phyloP scores from a whole-genome alignment of 2,888 invertebrate species.

The Mythimna albipuncta region DNA sequence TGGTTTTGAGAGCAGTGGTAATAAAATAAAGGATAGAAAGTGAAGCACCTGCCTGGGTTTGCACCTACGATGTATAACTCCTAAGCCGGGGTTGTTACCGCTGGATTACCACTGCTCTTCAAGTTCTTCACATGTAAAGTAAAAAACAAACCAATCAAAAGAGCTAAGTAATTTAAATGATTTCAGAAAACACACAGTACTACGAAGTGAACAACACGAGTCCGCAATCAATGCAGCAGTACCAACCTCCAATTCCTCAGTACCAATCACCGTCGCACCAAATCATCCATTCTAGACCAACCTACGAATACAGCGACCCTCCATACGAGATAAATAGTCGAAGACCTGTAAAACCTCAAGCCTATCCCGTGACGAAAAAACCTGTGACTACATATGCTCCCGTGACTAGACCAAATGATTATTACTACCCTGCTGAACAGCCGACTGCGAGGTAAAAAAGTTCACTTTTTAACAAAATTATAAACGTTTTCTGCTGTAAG shows the following conservation, averaged over 20 bases:
- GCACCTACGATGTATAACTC: too few species aligned
- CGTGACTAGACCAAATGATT: not conserved
- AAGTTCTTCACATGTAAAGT: not conserved
- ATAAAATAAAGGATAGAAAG: too few species aligned
- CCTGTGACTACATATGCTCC: conserved; percentile 24
- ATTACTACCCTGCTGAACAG: conserved; percentile 15
- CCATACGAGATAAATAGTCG: conserved; percentile 3
- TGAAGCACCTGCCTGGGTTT: too few species aligned
- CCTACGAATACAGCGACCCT: conserved; percentile 19
- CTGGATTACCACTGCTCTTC: too few species aligned
- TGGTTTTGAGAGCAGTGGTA: too few species aligned
- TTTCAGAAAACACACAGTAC: conserved; percentile 41
- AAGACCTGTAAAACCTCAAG: conserved; percentile 40
- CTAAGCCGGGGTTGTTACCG: too few species aligned
- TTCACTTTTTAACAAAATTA: not conserved
- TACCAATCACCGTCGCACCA: conserved; percentile 17
- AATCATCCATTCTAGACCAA: conserved; percentile 30
- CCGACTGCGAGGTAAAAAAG: conserved; percentile 20
- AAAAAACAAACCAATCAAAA: not conserved
- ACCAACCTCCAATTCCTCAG: conserved; percentile 25
- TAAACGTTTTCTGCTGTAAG: too few species aligned
- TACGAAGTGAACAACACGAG: conserved; percentile 27
- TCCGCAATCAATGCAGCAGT: conserved; percentile 16
- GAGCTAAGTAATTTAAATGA: not conserved
- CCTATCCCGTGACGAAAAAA: conserved; percentile 17